Conservation (phyloP, 1,140 invertebrate species). For the Danaus plexippus region DNA sequence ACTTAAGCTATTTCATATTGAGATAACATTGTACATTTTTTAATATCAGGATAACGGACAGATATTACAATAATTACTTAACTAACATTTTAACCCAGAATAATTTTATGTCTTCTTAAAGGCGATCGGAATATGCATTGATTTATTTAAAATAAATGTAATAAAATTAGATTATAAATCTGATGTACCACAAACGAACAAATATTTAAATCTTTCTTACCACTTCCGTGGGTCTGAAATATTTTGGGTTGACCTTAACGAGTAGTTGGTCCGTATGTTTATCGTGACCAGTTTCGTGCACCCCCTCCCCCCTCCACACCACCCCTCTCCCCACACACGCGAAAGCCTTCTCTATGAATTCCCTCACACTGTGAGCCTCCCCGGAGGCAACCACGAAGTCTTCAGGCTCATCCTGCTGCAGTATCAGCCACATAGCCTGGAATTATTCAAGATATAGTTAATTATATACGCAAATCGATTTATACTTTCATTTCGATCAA, state of each 20-base stretch:
- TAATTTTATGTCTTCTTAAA: no score
- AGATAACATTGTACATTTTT: no score
- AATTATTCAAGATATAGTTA: constrained; percentile 11
- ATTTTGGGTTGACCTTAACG: constrained; percentile 94
- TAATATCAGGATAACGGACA: no score
- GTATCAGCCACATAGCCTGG: constrained; percentile 99
- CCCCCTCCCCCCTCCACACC: constrained; percentile 89
- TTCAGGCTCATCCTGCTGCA: constrained; percentile 93
- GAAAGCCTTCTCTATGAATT: constrained; percentile 97
- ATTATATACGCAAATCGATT: no score
- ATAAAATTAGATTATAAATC: no score
- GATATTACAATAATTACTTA: no score
- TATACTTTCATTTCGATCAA: no score
- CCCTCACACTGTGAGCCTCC: constrained; percentile 93
- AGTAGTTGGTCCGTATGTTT: constrained; percentile 84
- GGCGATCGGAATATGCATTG: no score
- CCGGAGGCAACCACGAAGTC: constrained; percentile 99
- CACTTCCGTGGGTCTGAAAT: constrained; percentile 98
- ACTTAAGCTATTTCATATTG: no score
- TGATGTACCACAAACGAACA: no score
- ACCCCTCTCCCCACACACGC: constrained; percentile 81
- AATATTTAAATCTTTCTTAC: constrained; percentile 73
- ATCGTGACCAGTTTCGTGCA: constrained; percentile 91
- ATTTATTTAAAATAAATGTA: no score
- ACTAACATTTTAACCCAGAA: no score